phyloP scores from a whole-genome alignment of 1,140 invertebrate genomes.

The Drosophila pruinosa region DNA sequence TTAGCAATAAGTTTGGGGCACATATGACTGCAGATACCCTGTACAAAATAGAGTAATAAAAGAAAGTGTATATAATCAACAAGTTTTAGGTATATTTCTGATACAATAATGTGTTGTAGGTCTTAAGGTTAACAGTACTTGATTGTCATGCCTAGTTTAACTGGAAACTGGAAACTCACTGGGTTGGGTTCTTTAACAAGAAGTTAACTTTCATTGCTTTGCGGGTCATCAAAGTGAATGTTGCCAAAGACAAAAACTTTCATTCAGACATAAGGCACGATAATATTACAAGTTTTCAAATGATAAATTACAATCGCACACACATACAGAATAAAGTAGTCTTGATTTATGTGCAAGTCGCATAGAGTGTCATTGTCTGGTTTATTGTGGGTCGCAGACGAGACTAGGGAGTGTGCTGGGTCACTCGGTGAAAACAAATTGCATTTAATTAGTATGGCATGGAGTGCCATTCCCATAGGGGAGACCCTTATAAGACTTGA shows the following conservation, averaged over 20 bases:
- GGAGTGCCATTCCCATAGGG: too few species aligned
- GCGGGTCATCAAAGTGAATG: constrained; percentile 18
- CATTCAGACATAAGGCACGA: constrained; percentile 32
- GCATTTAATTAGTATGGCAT: constrained; percentile 43
- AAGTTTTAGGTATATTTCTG: neutral
- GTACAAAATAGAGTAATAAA: neutral
- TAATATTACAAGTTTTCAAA: constrained; percentile 35
- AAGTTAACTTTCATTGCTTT: constrained; percentile 34
- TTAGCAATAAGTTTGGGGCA: neutral
- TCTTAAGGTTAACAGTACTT: constrained; percentile 28
- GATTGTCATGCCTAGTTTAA: constrained; percentile 42
- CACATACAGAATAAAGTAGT: constrained; percentile 9
- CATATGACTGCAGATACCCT: neutral
- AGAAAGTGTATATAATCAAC: neutral
- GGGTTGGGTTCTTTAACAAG: constrained; percentile 22
- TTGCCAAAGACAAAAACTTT: constrained; percentile 41
- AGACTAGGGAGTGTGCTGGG: neutral
- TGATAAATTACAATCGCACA: constrained; percentile 36
- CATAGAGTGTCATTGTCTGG: constrained; percentile 18
- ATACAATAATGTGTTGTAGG: neutral
- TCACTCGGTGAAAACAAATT: constrained; percentile 48
- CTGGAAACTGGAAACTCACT: constrained; percentile 22
- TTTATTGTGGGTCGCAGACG: constrained; percentile 21
- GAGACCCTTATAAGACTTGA: constrained; percentile 40
- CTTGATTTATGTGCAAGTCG: constrained; percentile 36